Conservation (phyloP, 2,888 invertebrate genomes). For the Gnatocerus cornutus region DNA sequence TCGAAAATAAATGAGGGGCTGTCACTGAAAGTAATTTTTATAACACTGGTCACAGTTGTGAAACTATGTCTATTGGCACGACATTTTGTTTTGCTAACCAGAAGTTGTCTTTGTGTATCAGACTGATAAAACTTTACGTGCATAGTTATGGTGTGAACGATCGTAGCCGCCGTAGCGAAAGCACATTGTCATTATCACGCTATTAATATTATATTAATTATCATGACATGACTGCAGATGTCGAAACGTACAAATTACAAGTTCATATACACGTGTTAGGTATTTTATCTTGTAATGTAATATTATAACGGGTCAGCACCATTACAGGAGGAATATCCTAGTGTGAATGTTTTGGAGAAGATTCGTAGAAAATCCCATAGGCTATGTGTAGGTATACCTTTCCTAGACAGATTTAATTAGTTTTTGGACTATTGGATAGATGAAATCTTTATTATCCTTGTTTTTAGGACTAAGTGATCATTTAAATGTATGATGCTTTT, state of each 20-base stretch:
- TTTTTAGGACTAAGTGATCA: conserved; percentile 9
- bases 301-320: conserved; percentile 31
- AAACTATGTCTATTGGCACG: no score
- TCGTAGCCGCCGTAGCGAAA: conserved; percentile 9
- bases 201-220: conserved; percentile 32
- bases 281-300: conserved; percentile 32
- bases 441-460: conserved; percentile 12
- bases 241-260: conserved; percentile 25
- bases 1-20: no score
- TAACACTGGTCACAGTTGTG: no score
- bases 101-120: neutral
- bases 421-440: conserved; percentile 6
- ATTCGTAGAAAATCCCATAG: conserved; percentile 9
- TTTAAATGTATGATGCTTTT: conserved; percentile 15
- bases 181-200: conserved; percentile 30
- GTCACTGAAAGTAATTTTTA: no score
- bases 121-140: neutral
- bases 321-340: conserved; percentile 3
- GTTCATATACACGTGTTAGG: conserved; percentile 31
- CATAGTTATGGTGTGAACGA: neutral
- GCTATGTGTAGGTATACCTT: conserved; percentile 1
- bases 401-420: conserved; percentile 10
- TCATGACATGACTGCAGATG: conserved; percentile 18
- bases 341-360: conserved; percentile 26
- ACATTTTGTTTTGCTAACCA: neutral